Base-by-base conservation (phyloP, 1,140 invertebrate genomes). In the Micrasema longulum region DNA sequence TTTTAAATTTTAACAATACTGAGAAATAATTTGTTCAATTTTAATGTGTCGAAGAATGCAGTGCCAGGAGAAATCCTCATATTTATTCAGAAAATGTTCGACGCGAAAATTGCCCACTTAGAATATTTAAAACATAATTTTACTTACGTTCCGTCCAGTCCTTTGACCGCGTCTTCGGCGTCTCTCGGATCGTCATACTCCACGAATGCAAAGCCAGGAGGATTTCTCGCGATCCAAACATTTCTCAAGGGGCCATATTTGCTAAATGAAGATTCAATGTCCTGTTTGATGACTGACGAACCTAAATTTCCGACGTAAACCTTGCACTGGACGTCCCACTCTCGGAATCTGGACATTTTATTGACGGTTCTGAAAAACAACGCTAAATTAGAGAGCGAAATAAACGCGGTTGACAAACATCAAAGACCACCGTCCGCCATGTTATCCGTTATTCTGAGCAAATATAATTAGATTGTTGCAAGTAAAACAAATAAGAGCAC, bases 151-250 rank as follows among this genome's bases (percentile, higher is more conserved):
- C 97, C 97, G 87, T 99, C 97, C 69, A 99, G 84, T 47, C 91
- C 95, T 78, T 94, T 87, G 16, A 97, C 95, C 64, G 97, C 94
- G 87, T 99, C 97, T 84, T 98, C 96, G 11, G 97, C 97, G 86
- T 99, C 98, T 74, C 97, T 88, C 7, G 94, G 90, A 83, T 99
- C 97, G 85, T 99, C 97, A 86, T 95, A 99, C 86, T 99, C 98
- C 16, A 99, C 93, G 86, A 99, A 99, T 10, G 97, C 97, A 87
- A 99, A 99, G 7, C 97, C 94, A 11, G 95, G 95, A 38, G 95
- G 95, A 82, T 96, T 96, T 79, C 94, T 85, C 0, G 97, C 97
- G 16, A 99, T 97, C 97, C 97, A 99, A 9, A 99, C 96, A 86
- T 97, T 99, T 79, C 94, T 90, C 71, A 99, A 86, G 26, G 94